Conservation (phyloP, 2,113 vertebrate species). For the Psittacus erithacus region DNA sequence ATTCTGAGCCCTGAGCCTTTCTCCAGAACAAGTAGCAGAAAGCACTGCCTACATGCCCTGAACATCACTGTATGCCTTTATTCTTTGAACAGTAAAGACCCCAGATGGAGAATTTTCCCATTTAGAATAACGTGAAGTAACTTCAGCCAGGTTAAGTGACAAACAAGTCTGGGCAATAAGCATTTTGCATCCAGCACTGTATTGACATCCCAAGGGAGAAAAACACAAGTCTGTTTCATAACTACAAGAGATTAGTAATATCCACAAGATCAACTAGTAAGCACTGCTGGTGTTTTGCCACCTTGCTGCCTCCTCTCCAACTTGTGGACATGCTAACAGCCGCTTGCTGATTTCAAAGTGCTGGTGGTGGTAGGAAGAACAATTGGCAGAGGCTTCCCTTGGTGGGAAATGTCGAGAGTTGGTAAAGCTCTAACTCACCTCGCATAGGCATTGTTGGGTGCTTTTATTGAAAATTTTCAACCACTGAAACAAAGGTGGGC, state of each 20-base stretch:
- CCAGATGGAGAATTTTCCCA: background rate
- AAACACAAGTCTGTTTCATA: background rate
- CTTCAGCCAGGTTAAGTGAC: background rate
- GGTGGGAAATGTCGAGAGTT: background rate
- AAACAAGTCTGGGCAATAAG: background rate
- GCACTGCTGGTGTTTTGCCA: background rate
- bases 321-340: background rate
- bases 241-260: background rate
- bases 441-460: background rate
- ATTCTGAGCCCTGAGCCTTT: background rate
- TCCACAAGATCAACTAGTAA: background rate
- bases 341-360: background rate
- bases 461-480: background rate
- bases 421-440: background rate
- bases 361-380: background rate
- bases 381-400: background rate
- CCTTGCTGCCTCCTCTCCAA: background rate
- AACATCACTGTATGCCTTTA: background rate
- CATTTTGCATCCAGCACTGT: background rate
- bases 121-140: background rate
- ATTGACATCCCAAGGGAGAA: background rate
- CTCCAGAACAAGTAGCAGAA: background rate
- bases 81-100: background rate
- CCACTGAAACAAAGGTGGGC: no score
- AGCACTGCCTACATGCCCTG: no score